These are phyloP conservation scores for Acrocephalus kingi DNA, from an alignment of 2,113 vertebrate genomes.

Conservation along the genomic window DNA sequence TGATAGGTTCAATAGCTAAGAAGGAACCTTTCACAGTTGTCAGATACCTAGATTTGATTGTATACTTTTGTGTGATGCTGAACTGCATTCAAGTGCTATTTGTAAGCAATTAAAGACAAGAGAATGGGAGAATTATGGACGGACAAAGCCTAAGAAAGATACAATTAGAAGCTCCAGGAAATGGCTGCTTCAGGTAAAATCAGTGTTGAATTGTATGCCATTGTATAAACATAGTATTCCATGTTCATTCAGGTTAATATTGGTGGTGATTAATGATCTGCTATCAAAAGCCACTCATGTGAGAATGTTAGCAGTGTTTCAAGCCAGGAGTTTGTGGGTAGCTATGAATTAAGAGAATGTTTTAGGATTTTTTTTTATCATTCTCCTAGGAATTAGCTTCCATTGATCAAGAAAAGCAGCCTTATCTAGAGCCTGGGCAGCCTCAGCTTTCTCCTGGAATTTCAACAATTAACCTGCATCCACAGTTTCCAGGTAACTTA, in stretches of 20 bases:
- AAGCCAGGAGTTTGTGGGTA: not conserved
- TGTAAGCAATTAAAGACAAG: not conserved
- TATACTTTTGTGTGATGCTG: not conserved
- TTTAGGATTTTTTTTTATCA: not conserved
- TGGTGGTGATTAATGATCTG: not conserved
- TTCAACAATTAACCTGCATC: conserved; percentile 85
- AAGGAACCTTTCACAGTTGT: not conserved
- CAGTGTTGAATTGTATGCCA: not conserved
- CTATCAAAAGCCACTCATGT: not conserved
- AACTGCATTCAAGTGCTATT: not conserved
- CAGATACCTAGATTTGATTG: not conserved
- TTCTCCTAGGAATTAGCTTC: conserved; percentile 74
- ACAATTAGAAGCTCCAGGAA: not conserved
- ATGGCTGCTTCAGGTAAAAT: not conserved
- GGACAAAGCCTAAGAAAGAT: not conserved
- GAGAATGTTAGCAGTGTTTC: not conserved
- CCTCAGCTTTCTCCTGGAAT: conserved; percentile 88
- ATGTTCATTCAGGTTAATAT: not conserved
- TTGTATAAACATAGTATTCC: not conserved
- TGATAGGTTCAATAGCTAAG: not conserved
- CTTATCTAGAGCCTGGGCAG: conserved; percentile 78
- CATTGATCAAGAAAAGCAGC: conserved; percentile 77
- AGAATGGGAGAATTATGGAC: not conserved
- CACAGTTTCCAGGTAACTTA: conserved; percentile 83
- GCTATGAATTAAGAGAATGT: not conserved